Evolutionary conservation across 2,113 vertebrate species (phyloP).

Genomic region (Naja naja): DNA sequence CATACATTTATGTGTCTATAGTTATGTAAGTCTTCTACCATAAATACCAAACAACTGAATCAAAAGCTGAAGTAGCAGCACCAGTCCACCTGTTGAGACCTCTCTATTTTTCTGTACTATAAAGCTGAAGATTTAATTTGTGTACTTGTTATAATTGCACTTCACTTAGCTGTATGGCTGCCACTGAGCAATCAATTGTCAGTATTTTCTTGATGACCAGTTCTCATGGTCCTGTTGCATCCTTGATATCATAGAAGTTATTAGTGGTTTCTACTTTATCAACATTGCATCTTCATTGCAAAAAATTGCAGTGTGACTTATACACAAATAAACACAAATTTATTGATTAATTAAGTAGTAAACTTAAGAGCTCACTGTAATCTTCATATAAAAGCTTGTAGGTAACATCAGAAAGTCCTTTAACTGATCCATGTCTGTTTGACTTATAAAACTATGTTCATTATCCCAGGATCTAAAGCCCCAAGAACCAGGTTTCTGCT

Average conservation of each 20-base stretch:
- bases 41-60: neutral
- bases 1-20: neutral
- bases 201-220: neutral
- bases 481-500: slow-evolving; percentile 1
- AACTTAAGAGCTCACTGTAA: neutral
- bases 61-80: neutral
- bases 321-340: neutral
- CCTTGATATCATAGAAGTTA: neutral
- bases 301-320: neutral
- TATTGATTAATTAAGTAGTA: neutral
- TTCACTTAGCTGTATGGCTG: neutral
- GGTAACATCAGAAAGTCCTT: neutral
- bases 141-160: neutral
- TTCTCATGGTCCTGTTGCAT: neutral
- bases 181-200: neutral
- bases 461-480: neutral
- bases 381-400: neutral
- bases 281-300: neutral
- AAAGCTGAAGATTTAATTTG: neutral
- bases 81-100: neutral
- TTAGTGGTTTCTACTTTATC: neutral
- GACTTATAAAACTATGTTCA: neutral
- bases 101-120: neutral
- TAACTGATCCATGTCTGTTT: neutral
- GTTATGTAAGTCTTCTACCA: neutral